Conservation (phyloP, 1,140 invertebrate genomes). For the Anadara kagoshimensis region DNA sequence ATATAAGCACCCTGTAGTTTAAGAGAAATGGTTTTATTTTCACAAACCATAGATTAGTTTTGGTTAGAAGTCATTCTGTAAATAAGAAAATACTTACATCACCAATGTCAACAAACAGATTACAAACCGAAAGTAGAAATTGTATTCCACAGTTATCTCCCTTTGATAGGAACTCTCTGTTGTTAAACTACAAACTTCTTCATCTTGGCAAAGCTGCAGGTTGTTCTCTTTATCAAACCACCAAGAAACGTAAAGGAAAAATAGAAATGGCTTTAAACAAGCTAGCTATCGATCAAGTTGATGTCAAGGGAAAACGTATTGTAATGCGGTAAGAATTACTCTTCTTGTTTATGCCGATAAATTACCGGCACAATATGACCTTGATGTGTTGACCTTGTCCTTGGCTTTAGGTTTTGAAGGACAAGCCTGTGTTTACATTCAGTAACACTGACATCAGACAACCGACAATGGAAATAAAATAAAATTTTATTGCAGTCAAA, state of each 20-base stretch:
- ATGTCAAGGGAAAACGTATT: slow-evolving; percentile 76
- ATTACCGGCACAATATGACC: slow-evolving; percentile 17
- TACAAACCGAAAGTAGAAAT: not conserved
- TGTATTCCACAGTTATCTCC: not conserved
- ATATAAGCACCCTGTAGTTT: no score
- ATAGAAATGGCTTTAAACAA: slow-evolving; percentile 82
- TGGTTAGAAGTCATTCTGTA: not conserved
- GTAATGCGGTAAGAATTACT: slow-evolving; percentile 70
- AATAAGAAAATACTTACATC: not conserved
- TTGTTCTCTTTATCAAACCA: not conserved
- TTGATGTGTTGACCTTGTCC: slow-evolving; percentile 34
- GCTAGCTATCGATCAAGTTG: slow-evolving; percentile 76
- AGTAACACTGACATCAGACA: not conserved
- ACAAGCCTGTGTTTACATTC: not conserved
- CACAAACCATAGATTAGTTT: no score
- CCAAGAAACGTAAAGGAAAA: not conserved
- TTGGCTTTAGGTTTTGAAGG: slow-evolving; percentile 12
- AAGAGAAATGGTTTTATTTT: no score
- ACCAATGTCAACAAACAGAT: not conserved
- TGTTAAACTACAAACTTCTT: not conserved
- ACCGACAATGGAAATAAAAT: not conserved
- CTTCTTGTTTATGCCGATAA: not conserved
- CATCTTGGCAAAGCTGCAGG: not conserved
- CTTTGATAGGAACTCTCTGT: not conserved
- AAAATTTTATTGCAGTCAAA: not conserved